A percentile compares a stretch with the other conserved stretches of the same genome.
Conservation (phyloP, 2,797 vertebrate species). For the Sternarchorhynchus goeldii region DNA sequence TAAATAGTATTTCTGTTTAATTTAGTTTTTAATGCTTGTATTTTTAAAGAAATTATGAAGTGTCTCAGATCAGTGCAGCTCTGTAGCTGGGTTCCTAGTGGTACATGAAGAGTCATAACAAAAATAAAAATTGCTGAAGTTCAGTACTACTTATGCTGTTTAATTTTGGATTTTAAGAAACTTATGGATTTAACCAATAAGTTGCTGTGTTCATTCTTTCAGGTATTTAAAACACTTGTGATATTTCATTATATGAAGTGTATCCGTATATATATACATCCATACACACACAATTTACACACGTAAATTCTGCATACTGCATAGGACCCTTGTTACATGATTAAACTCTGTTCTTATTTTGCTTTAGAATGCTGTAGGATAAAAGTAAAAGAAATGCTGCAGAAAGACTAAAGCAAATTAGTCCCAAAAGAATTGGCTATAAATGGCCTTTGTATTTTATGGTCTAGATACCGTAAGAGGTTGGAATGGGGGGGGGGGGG, state of each 20-base stretch:
- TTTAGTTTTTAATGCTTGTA: conserved; percentile 1
- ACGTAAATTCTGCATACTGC: no score
- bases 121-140: neutral
- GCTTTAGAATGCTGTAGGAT: neutral
- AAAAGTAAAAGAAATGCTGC: neutral
- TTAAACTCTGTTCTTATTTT: conserved; percentile 4
- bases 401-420: neutral
- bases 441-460: conserved; percentile 27
- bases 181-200: neutral
- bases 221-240: neutral
- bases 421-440: conserved; percentile 22
- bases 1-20: conserved; percentile 25
- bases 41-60: conserved; percentile 7
- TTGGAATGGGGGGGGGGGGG: no score
- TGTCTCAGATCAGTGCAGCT: neutral
- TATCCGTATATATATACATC: no score
- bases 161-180: neutral
- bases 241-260: no score
- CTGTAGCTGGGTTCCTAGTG: neutral
- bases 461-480: conserved; percentile 28
- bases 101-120: neutral
- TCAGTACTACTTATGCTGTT: neutral
- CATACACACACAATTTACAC: no score
- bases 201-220: neutral
- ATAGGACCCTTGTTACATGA: neutral